A percentile compares a stretch with the other conserved stretches of the same genome.
Evolutionary conservation across 2,113 vertebrate species (phyloP).

Genomic region (Dicentrarchus labrax): DNA sequence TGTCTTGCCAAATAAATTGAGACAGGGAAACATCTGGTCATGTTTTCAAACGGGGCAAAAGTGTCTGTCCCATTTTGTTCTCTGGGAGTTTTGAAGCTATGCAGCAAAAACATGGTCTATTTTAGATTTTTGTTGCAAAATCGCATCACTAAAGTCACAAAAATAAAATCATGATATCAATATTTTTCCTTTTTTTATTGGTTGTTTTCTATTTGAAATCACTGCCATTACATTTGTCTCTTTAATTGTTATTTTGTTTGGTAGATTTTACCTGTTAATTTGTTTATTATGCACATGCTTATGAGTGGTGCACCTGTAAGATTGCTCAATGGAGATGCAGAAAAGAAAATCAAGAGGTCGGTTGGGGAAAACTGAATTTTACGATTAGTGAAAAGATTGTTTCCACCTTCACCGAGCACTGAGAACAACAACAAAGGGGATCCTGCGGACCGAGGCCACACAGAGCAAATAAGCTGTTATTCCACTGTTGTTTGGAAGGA

Average conservation of each 20-base stretch:
- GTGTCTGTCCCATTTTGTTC: slow-evolving; percentile 36
- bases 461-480: slow-evolving; percentile 84
- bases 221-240: not conserved
- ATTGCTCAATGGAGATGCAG: not conserved
- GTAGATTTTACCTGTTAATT: not conserved
- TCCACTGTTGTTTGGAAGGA: slow-evolving; percentile 83
- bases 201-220: not conserved
- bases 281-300: not conserved
- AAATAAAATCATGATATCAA: not conserved
- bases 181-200: not conserved
- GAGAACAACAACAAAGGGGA: slow-evolving; percentile 47
- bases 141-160: not conserved
- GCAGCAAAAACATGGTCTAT: not conserved
- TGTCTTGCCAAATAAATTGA: slow-evolving; percentile 87
- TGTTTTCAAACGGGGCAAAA: slow-evolving; percentile 83
- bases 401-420: slow-evolving; percentile 61
- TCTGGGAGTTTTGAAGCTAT: slow-evolving; percentile 34
- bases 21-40: slow-evolving; percentile 88
- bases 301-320: not conserved
- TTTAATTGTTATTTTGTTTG: not conserved
- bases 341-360: not conserved
- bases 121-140: slow-evolving; percentile 19
- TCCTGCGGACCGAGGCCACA: slow-evolving; percentile 71
- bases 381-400: slow-evolving; percentile 56
- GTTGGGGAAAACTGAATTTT: slow-evolving; percentile 57